Conservation (phyloP, 2,797 vertebrate genomes). For the Melanotaenia pygmaea region DNA sequence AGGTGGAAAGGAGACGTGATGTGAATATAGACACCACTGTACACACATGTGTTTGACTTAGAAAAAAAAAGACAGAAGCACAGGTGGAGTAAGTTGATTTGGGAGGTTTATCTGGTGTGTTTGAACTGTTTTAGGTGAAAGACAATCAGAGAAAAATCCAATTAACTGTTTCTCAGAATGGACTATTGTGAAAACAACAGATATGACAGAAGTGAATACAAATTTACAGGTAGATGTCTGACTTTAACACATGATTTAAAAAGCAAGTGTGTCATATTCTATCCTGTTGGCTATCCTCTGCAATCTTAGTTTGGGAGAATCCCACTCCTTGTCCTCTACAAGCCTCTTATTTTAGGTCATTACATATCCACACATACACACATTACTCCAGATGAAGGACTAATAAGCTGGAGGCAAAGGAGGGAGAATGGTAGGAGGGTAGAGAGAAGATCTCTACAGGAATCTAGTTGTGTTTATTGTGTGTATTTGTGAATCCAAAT, state of each 20-base stretch:
- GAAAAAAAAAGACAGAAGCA: conserved; percentile 26
- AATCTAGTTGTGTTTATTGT: conserved; percentile 33
- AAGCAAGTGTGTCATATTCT: conserved; percentile 14
- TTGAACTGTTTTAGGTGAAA: conserved; percentile 49
- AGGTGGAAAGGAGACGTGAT: conserved; percentile 67
- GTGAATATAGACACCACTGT: conserved; percentile 53
- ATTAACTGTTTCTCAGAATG: conserved; percentile 47
- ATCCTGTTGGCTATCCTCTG: conserved; percentile 33
- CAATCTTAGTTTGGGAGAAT: conserved; percentile 37
- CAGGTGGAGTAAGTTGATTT: conserved; percentile 57
- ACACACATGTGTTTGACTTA: conserved; percentile 31
- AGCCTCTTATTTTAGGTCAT: conserved; percentile 79
- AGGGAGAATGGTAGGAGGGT: conserved; percentile 51
- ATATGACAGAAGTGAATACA: conserved; percentile 19
- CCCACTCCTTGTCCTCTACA: conserved; percentile 38
- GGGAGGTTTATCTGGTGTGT: conserved; percentile 32
- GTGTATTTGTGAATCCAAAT: conserved; percentile 19
- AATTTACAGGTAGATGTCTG: neutral
- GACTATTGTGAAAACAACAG: conserved; percentile 33
- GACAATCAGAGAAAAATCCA: conserved; percentile 43
- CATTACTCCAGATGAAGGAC: conserved; percentile 33
- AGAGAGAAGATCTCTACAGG: neutral
- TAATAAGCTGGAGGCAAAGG: conserved; percentile 44
- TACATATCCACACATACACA: conserved; percentile 52
- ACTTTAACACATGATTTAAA: conserved; percentile 10